Base-by-base conservation (phyloP, 2,888 invertebrate species). In the Ochropacha duplaris region DNA sequence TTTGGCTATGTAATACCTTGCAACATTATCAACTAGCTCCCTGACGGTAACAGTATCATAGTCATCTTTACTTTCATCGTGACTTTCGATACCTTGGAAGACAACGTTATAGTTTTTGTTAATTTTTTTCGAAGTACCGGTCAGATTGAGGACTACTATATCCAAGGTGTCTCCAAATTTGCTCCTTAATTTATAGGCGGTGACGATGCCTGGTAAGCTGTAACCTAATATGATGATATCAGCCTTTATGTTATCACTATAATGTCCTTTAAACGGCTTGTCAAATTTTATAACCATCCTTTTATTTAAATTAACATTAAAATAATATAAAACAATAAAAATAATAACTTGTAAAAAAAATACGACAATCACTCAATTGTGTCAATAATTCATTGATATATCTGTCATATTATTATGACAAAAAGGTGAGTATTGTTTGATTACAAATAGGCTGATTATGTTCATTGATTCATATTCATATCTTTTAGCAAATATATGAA, bases 181-280 rank as follows among this genome's bases (percentile, higher is more conserved):
- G 59, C 79, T 84, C 75, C 84, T 88, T 14, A 93, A 73, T 61
- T 92, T 89, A 75, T 92, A 87, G 0, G 92, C 92, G 0, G 87
- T 81, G 9, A 93, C 88, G 26, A 91, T 87, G 1, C 92, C 92
- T 5, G 92, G 88, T 1, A 92, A 79, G 52, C 82, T 90, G 66
- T 90, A 88, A 77, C 92, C 92, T 63, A 92, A 65, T 44, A 92
- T 83, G 31, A 92, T 91, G 6, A 92, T 84, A 59, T 92, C 92
- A 9, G 88, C 91, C 62, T 79, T 81, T 16, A 91, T 74, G 56
- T 74, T 66, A 9, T 52, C 54, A 12, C 60, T 57, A 31, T 54
- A 64, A 2, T 31, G 57, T 28, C 54, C 59, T n/a, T 9, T 44
- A 31, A 55, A 59, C n/a, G 56, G 16, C 50, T 68, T 58, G 8